Evolutionary conservation across 2,797 vertebrate genomes (phyloP).

Genomic region (Anas flavirostris): DNA sequence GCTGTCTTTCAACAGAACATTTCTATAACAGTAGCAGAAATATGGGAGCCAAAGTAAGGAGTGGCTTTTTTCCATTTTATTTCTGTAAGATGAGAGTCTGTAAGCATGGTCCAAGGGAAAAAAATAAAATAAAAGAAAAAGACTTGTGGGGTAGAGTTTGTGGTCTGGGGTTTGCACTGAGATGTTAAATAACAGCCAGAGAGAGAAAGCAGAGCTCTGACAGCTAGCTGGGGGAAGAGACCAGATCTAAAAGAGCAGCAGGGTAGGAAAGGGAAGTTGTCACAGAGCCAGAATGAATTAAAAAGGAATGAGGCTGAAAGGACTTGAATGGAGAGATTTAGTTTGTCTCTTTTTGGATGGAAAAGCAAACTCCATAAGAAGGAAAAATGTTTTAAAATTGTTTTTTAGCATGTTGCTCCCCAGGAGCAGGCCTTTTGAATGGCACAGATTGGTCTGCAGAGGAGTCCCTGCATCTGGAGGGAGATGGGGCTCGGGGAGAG

Average conservation of each 20-base stretch:
- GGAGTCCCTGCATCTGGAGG: neutral
- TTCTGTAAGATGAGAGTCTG: neutral
- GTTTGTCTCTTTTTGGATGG: neutral
- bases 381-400: neutral
- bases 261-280: neutral
- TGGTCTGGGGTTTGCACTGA: slow-evolving; percentile 5
- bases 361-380: neutral
- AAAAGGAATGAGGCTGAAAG: neutral
- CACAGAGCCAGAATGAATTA: neutral
- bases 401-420: neutral
- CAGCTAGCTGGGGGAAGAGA: neutral
- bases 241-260: neutral
- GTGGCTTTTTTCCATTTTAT: neutral
- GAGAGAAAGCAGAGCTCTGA: slow-evolving; percentile 29
- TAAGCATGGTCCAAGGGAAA: neutral
- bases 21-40: neutral
- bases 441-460: neutral
- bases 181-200: neutral
- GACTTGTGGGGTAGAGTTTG: neutral
- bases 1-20: neutral
- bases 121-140: neutral
- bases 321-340: neutral
- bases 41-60: neutral
- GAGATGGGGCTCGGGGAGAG: neutral
- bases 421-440: neutral